Conservation (phyloP, 2,113 vertebrate genomes). For the Platichthys stellatus region DNA sequence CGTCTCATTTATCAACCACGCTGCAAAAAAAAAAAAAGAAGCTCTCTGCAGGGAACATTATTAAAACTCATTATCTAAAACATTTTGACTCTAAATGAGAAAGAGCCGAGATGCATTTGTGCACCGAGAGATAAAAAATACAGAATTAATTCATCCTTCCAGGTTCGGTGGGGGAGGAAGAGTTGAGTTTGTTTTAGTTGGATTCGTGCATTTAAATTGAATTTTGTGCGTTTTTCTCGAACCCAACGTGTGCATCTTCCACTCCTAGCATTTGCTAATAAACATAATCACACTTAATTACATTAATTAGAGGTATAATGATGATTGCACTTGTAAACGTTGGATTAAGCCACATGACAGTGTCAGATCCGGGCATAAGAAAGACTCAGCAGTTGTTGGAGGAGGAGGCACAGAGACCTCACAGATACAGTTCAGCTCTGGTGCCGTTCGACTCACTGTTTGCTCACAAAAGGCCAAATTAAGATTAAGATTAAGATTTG, state of each 20-base stretch:
- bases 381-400: too few species aligned
- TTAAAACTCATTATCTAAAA: conserved; percentile 68
- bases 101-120: conserved; percentile 19
- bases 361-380: too few species aligned
- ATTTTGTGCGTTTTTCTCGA: conserved; percentile 4
- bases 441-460: neutral
- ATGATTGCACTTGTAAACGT: conserved; percentile 46
- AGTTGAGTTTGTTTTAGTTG: neutral
- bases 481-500: too few species aligned
- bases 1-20: conserved; percentile 59
- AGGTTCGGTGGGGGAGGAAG: neutral
- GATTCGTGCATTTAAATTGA: conserved; percentile 20
- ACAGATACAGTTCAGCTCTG: too few species aligned
- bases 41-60: conserved; percentile 53
- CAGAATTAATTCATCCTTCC: conserved; percentile 54
- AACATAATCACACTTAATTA: conserved; percentile 41
- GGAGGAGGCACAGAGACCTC: too few species aligned
- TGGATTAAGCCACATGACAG: neutral
- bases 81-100: conserved; percentile 56
- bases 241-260: conserved; percentile 1
- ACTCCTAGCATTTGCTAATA: conserved; percentile 26
- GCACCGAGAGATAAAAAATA: conserved; percentile 38
- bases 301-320: conserved; percentile 27
- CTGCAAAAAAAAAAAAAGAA: conserved; percentile 52
- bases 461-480: neutral